Conservation (phyloP, 1,140 invertebrate species). For the Matsumurasca onukii region DNA sequence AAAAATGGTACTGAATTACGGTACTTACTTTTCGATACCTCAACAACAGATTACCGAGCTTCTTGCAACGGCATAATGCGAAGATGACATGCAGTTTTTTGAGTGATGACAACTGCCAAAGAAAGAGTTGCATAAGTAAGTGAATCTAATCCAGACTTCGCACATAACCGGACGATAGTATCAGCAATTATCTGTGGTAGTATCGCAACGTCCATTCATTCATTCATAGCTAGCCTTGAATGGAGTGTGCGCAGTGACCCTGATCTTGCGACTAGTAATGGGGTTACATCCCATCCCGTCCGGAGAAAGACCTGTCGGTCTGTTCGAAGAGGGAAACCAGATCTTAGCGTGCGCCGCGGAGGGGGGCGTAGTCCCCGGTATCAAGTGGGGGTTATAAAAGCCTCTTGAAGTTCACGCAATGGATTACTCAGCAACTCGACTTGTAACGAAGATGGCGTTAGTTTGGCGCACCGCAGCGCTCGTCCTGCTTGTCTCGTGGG, state of each 20-base stretch:
- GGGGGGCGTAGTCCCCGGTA: not conserved
- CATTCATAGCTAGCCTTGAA: not conserved
- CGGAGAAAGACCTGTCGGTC: not conserved
- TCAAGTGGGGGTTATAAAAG: constrained; percentile 26
- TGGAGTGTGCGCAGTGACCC: not conserved
- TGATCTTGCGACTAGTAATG: not conserved
- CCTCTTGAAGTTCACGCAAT: not conserved
- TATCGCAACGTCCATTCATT: not conserved
- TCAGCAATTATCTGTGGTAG: not conserved
- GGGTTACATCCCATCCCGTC: not conserved
- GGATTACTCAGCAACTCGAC: not conserved
- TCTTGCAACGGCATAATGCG: too few relatives aligned
- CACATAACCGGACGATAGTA: too few relatives aligned
- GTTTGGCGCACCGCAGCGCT: constrained; percentile 1
- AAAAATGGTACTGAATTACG: too few relatives aligned
- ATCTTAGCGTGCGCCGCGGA: not conserved
- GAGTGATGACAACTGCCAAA: too few relatives aligned
- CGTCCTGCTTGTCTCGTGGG: constrained; percentile 51
- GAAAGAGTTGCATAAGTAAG: too few relatives aligned
- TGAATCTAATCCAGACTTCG: too few relatives aligned
- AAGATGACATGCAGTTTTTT: too few relatives aligned
- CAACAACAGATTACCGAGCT: too few relatives aligned
- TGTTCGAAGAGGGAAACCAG: not conserved
- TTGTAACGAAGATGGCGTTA: not conserved
- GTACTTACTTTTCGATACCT: too few relatives aligned